A percentile compares a stretch with the other conserved stretches of the same genome.
Conservation (phyloP, 2,797 vertebrate species). For the Sciurus carolinensis region DNA sequence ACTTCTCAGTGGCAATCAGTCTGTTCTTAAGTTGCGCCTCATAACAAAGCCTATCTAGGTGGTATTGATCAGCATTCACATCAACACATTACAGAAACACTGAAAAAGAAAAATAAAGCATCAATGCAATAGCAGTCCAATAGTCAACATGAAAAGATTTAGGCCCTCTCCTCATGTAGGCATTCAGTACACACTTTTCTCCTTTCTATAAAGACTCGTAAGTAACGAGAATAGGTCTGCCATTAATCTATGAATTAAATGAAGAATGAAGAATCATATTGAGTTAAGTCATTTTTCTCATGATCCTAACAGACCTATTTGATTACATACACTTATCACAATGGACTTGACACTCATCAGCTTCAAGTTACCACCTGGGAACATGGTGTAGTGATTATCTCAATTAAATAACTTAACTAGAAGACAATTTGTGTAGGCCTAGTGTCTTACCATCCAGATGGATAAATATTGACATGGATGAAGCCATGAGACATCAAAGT, state of each 20-base stretch:
- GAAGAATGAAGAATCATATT: not conserved
- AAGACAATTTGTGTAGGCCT: not conserved
- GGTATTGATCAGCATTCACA: not conserved
- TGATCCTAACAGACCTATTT: not conserved
- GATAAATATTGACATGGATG: not conserved
- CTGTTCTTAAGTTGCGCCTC: too few species aligned
- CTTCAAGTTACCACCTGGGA: not conserved
- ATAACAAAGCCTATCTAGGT: not conserved
- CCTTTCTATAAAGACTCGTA: not conserved
- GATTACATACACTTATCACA: not conserved
- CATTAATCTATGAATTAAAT: not conserved
- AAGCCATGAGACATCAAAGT: not conserved
- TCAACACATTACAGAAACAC: not conserved
- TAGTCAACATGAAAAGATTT: not conserved
- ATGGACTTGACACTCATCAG: not conserved
- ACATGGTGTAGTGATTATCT: not conserved
- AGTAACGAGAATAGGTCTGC: not conserved
- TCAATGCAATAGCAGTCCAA: not conserved
- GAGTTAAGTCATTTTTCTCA: not conserved
- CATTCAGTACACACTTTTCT: not conserved
- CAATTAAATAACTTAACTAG: not conserved
- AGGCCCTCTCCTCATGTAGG: not conserved
- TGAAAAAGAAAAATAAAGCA: not conserved
- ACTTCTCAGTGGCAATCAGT: too few species aligned
- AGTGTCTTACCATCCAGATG: fast-evolving